Base-by-base conservation (phyloP, 1,140 invertebrate genomes). In the Bombus turneri region DNA sequence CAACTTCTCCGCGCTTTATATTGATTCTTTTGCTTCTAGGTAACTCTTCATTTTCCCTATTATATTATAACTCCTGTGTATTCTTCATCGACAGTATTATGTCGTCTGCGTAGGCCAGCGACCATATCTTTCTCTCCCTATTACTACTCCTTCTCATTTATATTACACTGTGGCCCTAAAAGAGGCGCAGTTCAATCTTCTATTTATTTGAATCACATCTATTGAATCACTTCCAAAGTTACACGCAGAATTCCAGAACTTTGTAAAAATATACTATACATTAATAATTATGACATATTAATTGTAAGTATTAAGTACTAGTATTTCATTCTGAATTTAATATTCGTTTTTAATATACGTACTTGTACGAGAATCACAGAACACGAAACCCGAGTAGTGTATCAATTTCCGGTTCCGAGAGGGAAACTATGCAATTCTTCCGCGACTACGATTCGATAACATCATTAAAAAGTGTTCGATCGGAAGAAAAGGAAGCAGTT, bases 351-450 rank as follows among this genome's bases (percentile, higher is more conserved):
- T n/a, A 8, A 31, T 28, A 71, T 18, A 69, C 18, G 25, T 9
- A 12, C 28, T 12, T n/a, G 37, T 10, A n/a, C 13, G 31, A 31
- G 66, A 73, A 31, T 76, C 37, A 18, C 34, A n/a, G 37, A 59
- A 59, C 34, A 76, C 41, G 39, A 72, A 15, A n/a, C 25, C 5
- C 12, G n/a, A 37, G 15, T 25, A 34, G 12, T 37, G 10, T 53
- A 12, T 62, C 59, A 62, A 59, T 34, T 22, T n/a, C 34, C 77
- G 13, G 86, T 87, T 22, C 5, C 81, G 87, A 87, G 87, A 88
- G 87, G 74, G 87, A 88, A 88, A 83, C n/a, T 12, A 22, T 25
- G 47, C 18, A 31, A 39, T 71, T 28, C n/a, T 6, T 87, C 47
- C 47, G 78, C 72, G 72, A 53, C 43, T 10, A 41, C 75, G 37